Conservation (phyloP, 2,113 vertebrate genomes). For the Myrmecophaga tridactyla region DNA sequence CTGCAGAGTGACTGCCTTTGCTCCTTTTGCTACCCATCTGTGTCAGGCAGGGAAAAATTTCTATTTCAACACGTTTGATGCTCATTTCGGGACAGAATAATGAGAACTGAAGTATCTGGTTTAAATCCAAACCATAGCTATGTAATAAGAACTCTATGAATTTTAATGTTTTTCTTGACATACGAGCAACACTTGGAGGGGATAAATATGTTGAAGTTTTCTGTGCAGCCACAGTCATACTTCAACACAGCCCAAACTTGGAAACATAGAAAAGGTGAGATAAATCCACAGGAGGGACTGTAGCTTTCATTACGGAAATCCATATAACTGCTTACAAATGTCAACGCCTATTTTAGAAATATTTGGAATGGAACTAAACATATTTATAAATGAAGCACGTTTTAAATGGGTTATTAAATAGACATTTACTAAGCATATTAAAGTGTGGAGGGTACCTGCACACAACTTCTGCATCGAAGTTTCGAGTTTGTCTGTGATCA, state of each 20-base stretch:
- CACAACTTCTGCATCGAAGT: constrained; percentile 91
- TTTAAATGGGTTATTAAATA: background rate
- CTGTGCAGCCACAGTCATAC: constrained; percentile 6
- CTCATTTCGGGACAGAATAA: constrained; percentile 70
- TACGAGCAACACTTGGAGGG: background rate
- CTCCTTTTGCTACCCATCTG: constrained; percentile 43
- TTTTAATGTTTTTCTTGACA: constrained; percentile 45
- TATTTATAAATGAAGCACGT: background rate
- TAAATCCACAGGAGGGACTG: background rate
- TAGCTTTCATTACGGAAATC: background rate
- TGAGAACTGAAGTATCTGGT: constrained; percentile 67
- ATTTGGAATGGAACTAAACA: background rate
- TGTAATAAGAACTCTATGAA: constrained; percentile 55
- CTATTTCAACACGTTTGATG: constrained; percentile 70
- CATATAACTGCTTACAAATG: background rate
- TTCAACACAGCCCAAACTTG: background rate
- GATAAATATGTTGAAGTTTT: background rate
- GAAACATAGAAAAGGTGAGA: background rate
- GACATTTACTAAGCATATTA: background rate
- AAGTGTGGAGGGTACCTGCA: constrained; percentile 87
- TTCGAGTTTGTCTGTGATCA: constrained; percentile 89
- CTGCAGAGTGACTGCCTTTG: background rate
- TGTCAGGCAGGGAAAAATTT: constrained; percentile 42
- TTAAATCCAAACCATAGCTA: constrained; percentile 47
- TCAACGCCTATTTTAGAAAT: background rate